phyloP scores from a whole-genome alignment of 2,797 vertebrate species.

The Ctenopoma kingsleyae region DNA sequence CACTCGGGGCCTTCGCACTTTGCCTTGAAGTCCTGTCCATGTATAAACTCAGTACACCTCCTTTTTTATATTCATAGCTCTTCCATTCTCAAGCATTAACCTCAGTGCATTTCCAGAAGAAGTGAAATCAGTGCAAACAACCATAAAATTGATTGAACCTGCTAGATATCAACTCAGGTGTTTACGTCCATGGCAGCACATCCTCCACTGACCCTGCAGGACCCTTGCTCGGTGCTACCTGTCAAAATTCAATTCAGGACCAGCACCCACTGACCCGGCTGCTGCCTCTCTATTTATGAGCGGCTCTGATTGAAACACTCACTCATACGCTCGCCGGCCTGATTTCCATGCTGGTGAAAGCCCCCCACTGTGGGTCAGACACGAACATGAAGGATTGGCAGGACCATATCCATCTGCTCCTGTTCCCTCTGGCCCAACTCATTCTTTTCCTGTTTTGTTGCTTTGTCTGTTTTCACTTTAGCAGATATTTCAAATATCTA shows the following conservation, averaged over 20 bases:
- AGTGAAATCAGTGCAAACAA: conserved; percentile 71
- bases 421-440: conserved; percentile 61
- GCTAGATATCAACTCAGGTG: conserved; percentile 75
- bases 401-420: conserved; percentile 84
- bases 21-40: conserved; percentile 30
- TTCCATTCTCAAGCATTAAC: conserved; percentile 61
- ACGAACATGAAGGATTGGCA: conserved; percentile 79
- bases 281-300: conserved; percentile 56
- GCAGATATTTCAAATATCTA: conserved; percentile 36
- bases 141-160: conserved; percentile 78
- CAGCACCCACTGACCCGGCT: conserved; percentile 68
- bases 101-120: conserved; percentile 61
- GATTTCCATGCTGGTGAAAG: conserved; percentile 70
- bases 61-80: conserved; percentile 77
- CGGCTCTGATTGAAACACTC: conserved; percentile 75
- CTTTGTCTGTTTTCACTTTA: conserved; percentile 80
- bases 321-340: conserved; percentile 59
- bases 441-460: conserved; percentile 74
- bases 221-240: conserved; percentile 75
- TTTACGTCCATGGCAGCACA: conserved; percentile 62
- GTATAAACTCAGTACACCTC: conserved; percentile 33
- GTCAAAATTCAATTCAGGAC: conserved; percentile 78
- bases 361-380: conserved; percentile 88
- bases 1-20: background rate
- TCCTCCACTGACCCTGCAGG: conserved; percentile 76